phyloP scores from a whole-genome alignment of 2,888 invertebrate species.

The Orthonevra nobilis region DNA sequence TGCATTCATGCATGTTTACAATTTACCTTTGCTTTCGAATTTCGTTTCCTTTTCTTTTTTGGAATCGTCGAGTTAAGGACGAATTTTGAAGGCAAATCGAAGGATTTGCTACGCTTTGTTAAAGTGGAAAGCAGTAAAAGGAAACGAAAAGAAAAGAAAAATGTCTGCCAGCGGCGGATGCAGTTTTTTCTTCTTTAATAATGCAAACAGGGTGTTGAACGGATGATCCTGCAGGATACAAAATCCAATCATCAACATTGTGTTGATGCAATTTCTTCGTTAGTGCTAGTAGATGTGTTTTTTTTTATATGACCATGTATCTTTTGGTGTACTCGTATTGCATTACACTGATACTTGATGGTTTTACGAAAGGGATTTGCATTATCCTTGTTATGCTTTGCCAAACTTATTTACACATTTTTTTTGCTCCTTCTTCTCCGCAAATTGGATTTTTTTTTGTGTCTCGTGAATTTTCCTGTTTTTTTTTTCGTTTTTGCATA shows the following conservation, averaged over 20 bases:
- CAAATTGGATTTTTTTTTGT: neutral
- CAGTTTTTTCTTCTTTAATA: slow-evolving; percentile 24
- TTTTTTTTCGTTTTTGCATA: neutral
- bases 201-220: slow-evolving; percentile 25
- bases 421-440: neutral
- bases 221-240: slow-evolving; percentile 27
- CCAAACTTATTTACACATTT: slow-evolving; percentile 4
- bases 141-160: neutral
- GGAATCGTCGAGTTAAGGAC: too few species aligned
- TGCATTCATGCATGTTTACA: too few species aligned
- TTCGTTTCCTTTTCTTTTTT: too few species aligned
- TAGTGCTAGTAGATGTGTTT: neutral
- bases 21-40: too few species aligned
- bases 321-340: slow-evolving; percentile 1
- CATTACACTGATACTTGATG: slow-evolving; percentile 43
- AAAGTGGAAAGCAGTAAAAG: neutral
- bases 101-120: too few species aligned
- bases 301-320: neutral
- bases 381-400: slow-evolving; percentile 58
- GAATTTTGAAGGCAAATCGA: too few species aligned
- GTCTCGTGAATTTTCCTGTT: neutral
- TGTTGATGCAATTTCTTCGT: slow-evolving; percentile 24
- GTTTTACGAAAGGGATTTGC: slow-evolving; percentile 49
- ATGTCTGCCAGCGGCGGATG: slow-evolving; percentile 24
- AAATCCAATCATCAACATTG: neutral